Evolutionary conservation across 2,113 vertebrate species (phyloP), one percentile per base, ranked within the genome.

Genomic region (Eidolon helvum): DNA sequence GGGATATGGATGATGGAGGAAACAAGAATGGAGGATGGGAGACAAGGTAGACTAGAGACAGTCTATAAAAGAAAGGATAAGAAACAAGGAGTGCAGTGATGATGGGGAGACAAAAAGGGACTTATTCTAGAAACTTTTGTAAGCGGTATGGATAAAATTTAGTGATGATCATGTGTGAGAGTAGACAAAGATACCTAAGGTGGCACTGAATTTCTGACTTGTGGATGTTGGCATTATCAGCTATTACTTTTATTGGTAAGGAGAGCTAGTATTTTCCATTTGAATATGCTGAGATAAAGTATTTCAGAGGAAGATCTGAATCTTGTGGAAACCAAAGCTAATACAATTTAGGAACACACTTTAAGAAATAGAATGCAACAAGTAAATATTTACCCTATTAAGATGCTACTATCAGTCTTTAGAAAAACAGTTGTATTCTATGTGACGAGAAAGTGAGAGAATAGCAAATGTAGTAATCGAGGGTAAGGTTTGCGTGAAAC

Each of bases 181-280:
- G 45, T 16, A 72, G 55, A 77, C 69, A 89, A 78, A 78, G 33
- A 83, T 22, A 21, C 14, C 38, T 78, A 22, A 1, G 40, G 21
- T 45, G 55, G 59, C 4, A 45, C 10, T 63, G 35, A 80, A 48
- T 53, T 92, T 85, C 24, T n/a, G 69, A 86, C 33, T 55, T 79
- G 40, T 38, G 18, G 2, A n/a, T 69, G 8, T 65, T 24, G 28
- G 12, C 26, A 35, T 12, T 0, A 6, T 2, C 43, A 28, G 3
- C 33, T 48, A 8, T n/a, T n/a, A 38, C 4, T 10, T 59, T 57
- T 50, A 7, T 21, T 50, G 33, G 16, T 40, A 8, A 95, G 14
- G 45, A 55, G 28, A 82, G 6, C 69, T 82, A 57, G 10, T 57
- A 24, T 53, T 28, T 63, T 68, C n/a, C 18, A 84, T 53, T 22